A percentile compares a stretch with the other conserved stretches of the same genome.
phyloP scores from a whole-genome alignment of 2,888 invertebrate species.

The Tipula lateralis region DNA sequence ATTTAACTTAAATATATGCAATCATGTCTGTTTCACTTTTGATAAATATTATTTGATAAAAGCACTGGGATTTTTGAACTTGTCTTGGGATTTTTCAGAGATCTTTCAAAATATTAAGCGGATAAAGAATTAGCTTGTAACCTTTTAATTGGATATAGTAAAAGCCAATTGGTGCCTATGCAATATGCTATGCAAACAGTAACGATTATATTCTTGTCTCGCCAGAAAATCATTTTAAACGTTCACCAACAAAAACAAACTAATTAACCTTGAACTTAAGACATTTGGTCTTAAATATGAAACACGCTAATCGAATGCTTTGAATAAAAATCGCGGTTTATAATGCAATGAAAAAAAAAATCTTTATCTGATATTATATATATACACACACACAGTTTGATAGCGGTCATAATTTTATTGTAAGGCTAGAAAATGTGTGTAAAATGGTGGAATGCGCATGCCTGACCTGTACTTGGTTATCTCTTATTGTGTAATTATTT shows the following conservation, averaged over 20 bases:
- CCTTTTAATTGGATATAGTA: no score
- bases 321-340: background rate
- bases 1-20: no score
- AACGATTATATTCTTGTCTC: no score
- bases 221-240: background rate
- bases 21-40: no score
- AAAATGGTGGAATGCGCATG: background rate
- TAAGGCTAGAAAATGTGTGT: background rate
- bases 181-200: no score
- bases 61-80: no score
- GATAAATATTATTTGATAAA: no score
- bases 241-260: background rate
- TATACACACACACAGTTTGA: no score
- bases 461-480: background rate
- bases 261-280: background rate
- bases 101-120: no score
- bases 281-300: background rate
- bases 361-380: background rate
- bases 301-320: background rate
- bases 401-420: background rate
- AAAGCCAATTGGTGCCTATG: no score
- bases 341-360: background rate
- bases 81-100: no score
- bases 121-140: no score
- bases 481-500: background rate